Base-by-base conservation (phyloP, 2,797 vertebrate genomes). In the Anguilla marmorata region DNA sequence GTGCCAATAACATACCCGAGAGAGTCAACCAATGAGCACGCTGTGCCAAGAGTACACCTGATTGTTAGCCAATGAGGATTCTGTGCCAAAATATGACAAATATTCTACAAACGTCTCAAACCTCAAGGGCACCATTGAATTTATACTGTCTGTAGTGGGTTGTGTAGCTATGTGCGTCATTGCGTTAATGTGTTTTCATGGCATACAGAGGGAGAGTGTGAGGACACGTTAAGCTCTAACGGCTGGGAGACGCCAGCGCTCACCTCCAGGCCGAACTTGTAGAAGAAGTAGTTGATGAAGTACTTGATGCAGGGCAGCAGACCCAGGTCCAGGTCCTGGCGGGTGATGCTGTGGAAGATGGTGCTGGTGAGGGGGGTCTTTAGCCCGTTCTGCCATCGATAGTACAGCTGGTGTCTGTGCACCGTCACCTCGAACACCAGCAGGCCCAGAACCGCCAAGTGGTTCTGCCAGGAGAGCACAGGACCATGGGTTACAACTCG, bases 241-340 rank as follows among this genome's bases (percentile, higher is more conserved):
- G 37, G 37, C 37, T 37, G 37, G 37, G 37, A 37, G 37, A 24
- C 21, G 21, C 4, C 4, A 6, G 3, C 0, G 4, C 72, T 93
- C 90, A 96, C 96, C 96, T 97, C 96, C 9, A 97, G 91, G 63
- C 96, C 95, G 92, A 96, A 96, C 89, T 95, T 96, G 89, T 97
- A 96, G 94, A 94, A 96, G 87, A 92, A 93, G 60, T 94, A 96
- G 93, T 96, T 97, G 88, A 95, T 86, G 87, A 96, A 96, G 88
- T 96, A 96, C 89, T 95, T 96, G 90, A 95, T 58, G 84, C 93
- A 91, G 37, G 92, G 93, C 85, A 94, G 83, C 2, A 96, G 24
- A 45, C 95, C 93, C 0, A 93, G 90, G 69, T 96, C 95, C 37
- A 96, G 92, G 88, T 95, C 92, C 3, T 94, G 94, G 63, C 88